Conservation (phyloP, 2,797 vertebrate species). For the Phaenicophaeus curvirostris region DNA sequence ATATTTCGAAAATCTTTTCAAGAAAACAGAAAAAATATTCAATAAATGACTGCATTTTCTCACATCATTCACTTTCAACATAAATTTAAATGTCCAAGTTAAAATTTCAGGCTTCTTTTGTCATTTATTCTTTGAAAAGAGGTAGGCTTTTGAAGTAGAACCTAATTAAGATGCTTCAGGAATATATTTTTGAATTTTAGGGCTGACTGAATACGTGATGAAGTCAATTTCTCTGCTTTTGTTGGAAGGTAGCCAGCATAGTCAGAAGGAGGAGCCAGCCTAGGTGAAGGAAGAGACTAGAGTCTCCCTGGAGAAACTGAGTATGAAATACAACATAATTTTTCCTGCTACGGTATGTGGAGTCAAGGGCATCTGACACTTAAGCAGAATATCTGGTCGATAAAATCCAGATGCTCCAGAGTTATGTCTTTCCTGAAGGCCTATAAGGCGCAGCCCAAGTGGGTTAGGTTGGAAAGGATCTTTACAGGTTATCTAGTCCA, state of each 20-base stretch:
- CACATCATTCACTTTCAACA: not conserved
- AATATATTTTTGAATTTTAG: not conserved
- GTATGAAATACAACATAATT: not conserved
- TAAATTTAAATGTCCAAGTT: not conserved
- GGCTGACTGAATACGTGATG: not conserved
- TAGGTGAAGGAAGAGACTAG: not conserved
- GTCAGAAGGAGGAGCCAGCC: not conserved
- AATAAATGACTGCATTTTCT: not conserved
- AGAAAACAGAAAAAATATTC: not conserved
- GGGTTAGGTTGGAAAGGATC: too few relatives aligned
- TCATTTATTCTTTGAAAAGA: not conserved
- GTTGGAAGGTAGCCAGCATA: not conserved
- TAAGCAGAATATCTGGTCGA: not conserved
- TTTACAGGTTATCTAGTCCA: too few relatives aligned
- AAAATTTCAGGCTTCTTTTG: not conserved
- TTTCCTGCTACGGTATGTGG: not conserved
- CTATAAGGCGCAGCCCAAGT: not conserved
- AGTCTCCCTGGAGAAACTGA: not conserved
- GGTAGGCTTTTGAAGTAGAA: not conserved
- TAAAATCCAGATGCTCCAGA: conserved; percentile 8
- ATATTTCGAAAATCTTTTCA: not conserved
- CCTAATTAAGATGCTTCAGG: not conserved
- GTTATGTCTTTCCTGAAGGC: not conserved
- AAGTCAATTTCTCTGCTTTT: not conserved
- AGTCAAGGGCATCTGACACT: not conserved